Evolutionary conservation across 2,888 invertebrate species (phyloP).

Genomic region (Drosophila peninsularis): DNA sequence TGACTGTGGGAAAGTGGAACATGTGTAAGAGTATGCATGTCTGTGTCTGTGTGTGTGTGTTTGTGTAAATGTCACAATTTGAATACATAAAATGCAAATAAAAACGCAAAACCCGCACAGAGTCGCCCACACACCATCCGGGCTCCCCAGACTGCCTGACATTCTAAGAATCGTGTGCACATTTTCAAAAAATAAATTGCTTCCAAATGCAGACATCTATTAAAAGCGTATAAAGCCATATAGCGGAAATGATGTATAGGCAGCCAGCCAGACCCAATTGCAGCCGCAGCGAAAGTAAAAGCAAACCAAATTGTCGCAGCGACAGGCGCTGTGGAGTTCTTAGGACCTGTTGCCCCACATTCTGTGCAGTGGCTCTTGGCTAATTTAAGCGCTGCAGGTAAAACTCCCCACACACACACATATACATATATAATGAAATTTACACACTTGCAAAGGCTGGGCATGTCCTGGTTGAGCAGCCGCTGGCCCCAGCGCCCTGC

Average conservation of each 20-base stretch:
- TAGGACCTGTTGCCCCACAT: constrained; percentile 75
- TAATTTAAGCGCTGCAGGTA: constrained; percentile 70
- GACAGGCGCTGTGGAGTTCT: not conserved
- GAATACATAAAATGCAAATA: constrained; percentile 78
- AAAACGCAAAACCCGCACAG: constrained; percentile 43
- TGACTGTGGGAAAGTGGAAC: constrained; percentile 61
- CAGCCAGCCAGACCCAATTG: constrained; percentile 33
- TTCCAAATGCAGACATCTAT: constrained; percentile 75
- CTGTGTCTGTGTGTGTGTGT: constrained; percentile 32
- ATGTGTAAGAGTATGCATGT: constrained; percentile 33
- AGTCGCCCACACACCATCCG: constrained; percentile 12
- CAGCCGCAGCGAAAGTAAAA: constrained; percentile 53
- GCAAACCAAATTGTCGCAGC: constrained; percentile 23
- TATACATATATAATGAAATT: constrained; percentile 64
- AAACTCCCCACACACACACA: constrained; percentile 18
- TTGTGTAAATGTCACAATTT: constrained; percentile 77
- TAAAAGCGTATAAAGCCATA: constrained; percentile 75
- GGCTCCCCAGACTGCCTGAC: constrained; percentile 21
- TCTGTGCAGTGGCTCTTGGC: constrained; percentile 34
- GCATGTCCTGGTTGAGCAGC: constrained; percentile 28
- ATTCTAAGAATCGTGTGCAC: constrained; percentile 32
- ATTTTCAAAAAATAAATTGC: constrained; percentile 67
- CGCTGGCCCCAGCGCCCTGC: not conserved
- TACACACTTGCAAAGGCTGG: constrained; percentile 74
- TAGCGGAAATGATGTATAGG: constrained; percentile 76